Conservation (phyloP, 2,888 invertebrate species). For the Melipona bicolor region DNA sequence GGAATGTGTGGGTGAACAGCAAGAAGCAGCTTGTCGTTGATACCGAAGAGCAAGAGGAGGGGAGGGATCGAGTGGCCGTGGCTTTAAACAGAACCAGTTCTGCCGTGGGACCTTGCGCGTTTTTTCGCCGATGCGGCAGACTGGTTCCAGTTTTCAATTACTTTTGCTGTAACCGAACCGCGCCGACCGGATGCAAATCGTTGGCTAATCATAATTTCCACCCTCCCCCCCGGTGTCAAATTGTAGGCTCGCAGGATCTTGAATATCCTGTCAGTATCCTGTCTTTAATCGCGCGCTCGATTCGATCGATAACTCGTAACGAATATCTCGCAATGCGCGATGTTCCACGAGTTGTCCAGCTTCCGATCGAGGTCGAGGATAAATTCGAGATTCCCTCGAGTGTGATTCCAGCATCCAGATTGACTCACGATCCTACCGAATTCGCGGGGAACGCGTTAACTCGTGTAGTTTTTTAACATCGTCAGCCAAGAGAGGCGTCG, state of each 20-base stretch:
- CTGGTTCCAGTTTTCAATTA: constrained; percentile 58
- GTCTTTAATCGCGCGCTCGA: constrained; percentile 9
- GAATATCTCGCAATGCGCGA: background rate
- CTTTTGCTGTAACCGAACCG: constrained; percentile 29
- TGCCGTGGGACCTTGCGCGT: constrained; percentile 28
- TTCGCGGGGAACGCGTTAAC: constrained; percentile 14
- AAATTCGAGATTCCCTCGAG: background rate
- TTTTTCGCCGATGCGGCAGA: constrained; percentile 9
- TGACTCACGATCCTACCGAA: background rate
- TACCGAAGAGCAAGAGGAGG: background rate
- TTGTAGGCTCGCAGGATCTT: constrained; percentile 11
- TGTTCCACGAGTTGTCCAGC: background rate
- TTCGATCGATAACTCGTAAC: constrained; percentile 3
- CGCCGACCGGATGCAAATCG: constrained; percentile 36
- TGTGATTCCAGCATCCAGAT: background rate
- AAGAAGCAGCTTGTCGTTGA: constrained; percentile 8
- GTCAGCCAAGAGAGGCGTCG: background rate
- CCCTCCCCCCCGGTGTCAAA: constrained; percentile 13
- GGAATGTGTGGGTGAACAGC: constrained; percentile 17
- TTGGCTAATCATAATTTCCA: constrained; percentile 5
- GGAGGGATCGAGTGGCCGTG: background rate
- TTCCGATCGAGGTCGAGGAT: background rate
- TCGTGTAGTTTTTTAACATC: background rate
- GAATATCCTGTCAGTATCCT: background rate
- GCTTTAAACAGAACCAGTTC: constrained; percentile 52